Base-by-base conservation (phyloP, 2,113 vertebrate genomes). In the Lates calcarifer region DNA sequence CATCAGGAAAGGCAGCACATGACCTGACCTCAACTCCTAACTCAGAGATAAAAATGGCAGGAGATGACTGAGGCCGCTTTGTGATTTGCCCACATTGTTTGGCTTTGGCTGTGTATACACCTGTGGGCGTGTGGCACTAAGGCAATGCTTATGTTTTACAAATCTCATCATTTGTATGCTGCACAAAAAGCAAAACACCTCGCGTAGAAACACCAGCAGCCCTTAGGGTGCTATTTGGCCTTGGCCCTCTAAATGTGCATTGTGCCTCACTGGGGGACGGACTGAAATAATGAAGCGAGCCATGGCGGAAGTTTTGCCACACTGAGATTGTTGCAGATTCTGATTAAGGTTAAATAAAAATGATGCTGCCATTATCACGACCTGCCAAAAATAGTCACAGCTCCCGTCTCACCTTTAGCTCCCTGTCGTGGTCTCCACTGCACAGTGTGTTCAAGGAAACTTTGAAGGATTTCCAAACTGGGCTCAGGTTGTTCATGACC, bases 401-500 rank as follows among this genome's bases (percentile, higher is more conserved):
- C 6, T 18, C 13, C 35, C 35, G 28, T 83, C 92, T 92, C 84
- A 95, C 95, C 95, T 95, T 95, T 61, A 96, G 90, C 62, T 95
- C 94, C 35, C 95, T 87, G 37, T 96, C 95, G 2, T 94, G 97
- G 90, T 99, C 97, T 43, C 98, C 97, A 11, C 98, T 99, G 96
- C 98, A 99, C 58, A 99, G 95, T 51, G 98, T 99, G 93, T 99
- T 99, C 65, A 99, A 92, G 1, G 98, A 99, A 78, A 99, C 98
- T 95, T 99, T 99, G 91, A 99, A 99, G 37, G 97, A 96, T 91
- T 99, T 99, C 98, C 98, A 99, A 35, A 96, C 95, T 41, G 98
- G 98, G 88, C 96, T 99, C 88, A 99, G 95, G 93, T 99, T 98
- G 93, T 99, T 99, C 98, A 99, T 99, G 80, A 99, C 96, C 67